phyloP scores from a whole-genome alignment of 2,797 vertebrate species.

The Acanthopagrus latus region DNA sequence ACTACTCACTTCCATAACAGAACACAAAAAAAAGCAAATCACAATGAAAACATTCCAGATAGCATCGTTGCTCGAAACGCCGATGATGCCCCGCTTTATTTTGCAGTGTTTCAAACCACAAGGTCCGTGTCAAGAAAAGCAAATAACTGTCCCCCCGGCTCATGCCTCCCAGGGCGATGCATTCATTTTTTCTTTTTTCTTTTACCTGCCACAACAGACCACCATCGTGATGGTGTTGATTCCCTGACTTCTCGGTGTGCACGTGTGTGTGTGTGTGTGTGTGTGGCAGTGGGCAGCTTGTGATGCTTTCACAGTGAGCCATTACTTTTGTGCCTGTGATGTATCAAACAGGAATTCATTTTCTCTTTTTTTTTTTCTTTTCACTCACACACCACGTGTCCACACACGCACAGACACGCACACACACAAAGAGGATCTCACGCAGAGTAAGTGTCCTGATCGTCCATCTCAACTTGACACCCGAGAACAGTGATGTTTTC shows the following conservation, averaged over 20 bases:
- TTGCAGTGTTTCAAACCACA: slow-evolving; percentile 31
- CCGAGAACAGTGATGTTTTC: slow-evolving; percentile 80
- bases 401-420: slow-evolving; percentile 31
- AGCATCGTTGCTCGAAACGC: slow-evolving; percentile 26
- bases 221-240: slow-evolving; percentile 44
- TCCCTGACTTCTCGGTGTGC: slow-evolving; percentile 23
- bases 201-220: slow-evolving; percentile 42
- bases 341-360: slow-evolving; percentile 71
- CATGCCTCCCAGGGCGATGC: slow-evolving; percentile 4
- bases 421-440: slow-evolving; percentile 50
- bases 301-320: slow-evolving; percentile 62
- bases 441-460: slow-evolving; percentile 53
- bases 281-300: slow-evolving; percentile 51
- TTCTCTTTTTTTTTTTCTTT: slow-evolving; percentile 4
- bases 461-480: slow-evolving; percentile 81
- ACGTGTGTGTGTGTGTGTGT: not conserved
- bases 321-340: slow-evolving; percentile 72
- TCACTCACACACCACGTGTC: not conserved
- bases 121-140: not conserved
- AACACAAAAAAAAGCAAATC: slow-evolving; percentile 17
- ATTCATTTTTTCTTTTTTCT: slow-evolving; percentile 16
- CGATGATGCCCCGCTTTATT: slow-evolving; percentile 47
- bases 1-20: slow-evolving; percentile 11
- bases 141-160: slow-evolving; percentile 24
- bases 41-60: not conserved